phyloP scores from a whole-genome alignment of 1,140 invertebrate species.

The Platorchestia sp. region DNA sequence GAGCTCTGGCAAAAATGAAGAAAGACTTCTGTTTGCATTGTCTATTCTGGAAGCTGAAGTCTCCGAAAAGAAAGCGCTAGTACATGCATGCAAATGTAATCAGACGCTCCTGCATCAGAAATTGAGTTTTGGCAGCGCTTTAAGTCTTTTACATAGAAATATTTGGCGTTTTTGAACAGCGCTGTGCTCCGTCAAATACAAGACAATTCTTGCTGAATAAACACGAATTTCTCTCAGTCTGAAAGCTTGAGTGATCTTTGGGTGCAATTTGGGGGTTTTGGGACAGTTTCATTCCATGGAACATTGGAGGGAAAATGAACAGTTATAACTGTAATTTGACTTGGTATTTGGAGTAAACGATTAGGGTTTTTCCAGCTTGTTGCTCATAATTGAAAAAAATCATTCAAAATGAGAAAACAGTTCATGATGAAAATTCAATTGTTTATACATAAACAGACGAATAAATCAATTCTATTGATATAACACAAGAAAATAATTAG shows the following conservation, averaged over 20 bases:
- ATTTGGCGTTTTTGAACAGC: not conserved
- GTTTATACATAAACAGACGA: too few relatives aligned
- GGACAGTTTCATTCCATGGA: not conserved
- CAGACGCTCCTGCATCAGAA: constrained; percentile 7
- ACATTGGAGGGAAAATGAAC: not conserved
- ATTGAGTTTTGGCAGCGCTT: not conserved
- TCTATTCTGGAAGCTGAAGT: not conserved
- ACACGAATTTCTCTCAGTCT: not conserved
- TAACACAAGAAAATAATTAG: too few relatives aligned
- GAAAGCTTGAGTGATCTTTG: not conserved
- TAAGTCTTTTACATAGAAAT: not conserved
- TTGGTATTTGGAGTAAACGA: too few relatives aligned
- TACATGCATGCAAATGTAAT: constrained; percentile 47
- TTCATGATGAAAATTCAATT: too few relatives aligned
- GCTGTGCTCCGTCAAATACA: not conserved
- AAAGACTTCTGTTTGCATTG: not conserved
- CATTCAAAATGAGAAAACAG: too few relatives aligned
- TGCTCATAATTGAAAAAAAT: too few relatives aligned
- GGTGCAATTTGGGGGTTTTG: not conserved
- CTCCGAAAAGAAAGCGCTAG: not conserved
- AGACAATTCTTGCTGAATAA: not conserved
- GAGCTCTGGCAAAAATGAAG: not conserved
- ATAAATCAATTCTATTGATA: too few relatives aligned
- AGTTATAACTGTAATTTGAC: not conserved
- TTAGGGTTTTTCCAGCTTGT: too few relatives aligned